Evolutionary conservation across 2,888 invertebrate species (phyloP).

Genomic region (Dusona sp.): DNA sequence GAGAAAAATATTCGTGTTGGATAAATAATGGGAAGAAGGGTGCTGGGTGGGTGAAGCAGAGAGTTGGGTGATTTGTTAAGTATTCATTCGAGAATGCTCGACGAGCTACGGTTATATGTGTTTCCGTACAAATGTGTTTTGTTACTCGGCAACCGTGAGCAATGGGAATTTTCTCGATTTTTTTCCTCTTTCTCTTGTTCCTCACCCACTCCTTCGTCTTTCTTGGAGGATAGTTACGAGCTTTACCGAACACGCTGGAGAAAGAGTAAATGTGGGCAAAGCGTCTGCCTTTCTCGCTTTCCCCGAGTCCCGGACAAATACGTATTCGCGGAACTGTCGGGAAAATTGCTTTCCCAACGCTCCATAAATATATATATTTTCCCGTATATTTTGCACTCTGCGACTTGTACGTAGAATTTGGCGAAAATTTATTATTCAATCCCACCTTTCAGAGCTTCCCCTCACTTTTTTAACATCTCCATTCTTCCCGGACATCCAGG

Average conservation of each 20-base stretch:
- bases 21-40: neutral
- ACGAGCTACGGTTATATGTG: conserved; percentile 9
- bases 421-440: conserved; percentile 24
- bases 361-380: conserved; percentile 58
- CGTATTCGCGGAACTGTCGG: conserved; percentile 62
- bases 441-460: neutral
- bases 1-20: neutral
- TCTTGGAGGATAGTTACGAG: conserved; percentile 49
- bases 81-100: conserved; percentile 10
- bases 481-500: neutral
- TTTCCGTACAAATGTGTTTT: conserved; percentile 45
- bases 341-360: conserved; percentile 70
- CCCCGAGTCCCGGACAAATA: conserved; percentile 52
- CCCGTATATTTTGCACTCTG: conserved; percentile 11
- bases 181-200: conserved; percentile 23
- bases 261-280: conserved; percentile 33
- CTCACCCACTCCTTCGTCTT: conserved; percentile 7
- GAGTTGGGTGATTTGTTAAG: conserved; percentile 17
- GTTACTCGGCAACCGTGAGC: conserved; percentile 37
- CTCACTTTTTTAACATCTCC: neutral
- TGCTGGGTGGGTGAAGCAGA: neutral
- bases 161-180: conserved; percentile 33
- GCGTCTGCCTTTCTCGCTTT: conserved; percentile 27
- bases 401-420: neutral
- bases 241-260: conserved; percentile 19